Base-by-base conservation (phyloP, 2,888 invertebrate species). In the Melinopterus prodromus region DNA sequence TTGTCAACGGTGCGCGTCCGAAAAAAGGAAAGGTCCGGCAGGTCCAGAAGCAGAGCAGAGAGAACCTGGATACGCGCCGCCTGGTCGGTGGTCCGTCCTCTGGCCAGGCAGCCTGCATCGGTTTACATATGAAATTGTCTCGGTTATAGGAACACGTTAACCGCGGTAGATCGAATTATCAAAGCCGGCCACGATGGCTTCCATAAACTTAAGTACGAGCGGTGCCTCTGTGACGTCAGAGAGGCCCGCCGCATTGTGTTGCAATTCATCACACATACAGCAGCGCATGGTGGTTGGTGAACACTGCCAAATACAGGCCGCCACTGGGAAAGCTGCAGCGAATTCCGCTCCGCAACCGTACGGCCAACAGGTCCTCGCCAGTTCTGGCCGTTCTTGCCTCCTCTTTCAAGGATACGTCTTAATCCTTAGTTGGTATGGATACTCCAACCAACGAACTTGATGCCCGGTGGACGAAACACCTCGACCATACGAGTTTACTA, bases 151-250 rank as follows among this genome's bases (percentile, higher is more conserved):
- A 82, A 83, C 83, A 83, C 84, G 84, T 84, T 83, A 83, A 84
- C 82, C 82, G 85, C 84, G 84, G 85, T 85, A 84, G 84, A 84
- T 85, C 85, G 83, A 84, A 85, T 85, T 85, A 84, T 84, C 85
- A 84, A 85, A 83, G 84, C 82, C 83, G 83, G 82, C 81, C 83
- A 82, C 80, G 80, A 80, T 79, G 80, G 79, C 81, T 79, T 81
- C 81, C 83, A 82, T 84, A 83, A 84, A 80, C 80, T 83, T 82
- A 80, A 82, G 81, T 83, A 80, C 82, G 79, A 80, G 83, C 84
- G 83, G 83, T 83, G 80, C 82, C 83, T 82, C 82, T 83, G 80
- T 83, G 84, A 83, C 83, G 83, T 82, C 83, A 81, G 82, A 81
- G 77, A 80, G 80, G 76, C 77, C 82, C 82, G 82, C 83, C 82